These are phyloP conservation scores for Holacanthella duospinosa DNA, from an alignment of 2,888 invertebrate genomes.

Conservation along the genomic window DNA sequence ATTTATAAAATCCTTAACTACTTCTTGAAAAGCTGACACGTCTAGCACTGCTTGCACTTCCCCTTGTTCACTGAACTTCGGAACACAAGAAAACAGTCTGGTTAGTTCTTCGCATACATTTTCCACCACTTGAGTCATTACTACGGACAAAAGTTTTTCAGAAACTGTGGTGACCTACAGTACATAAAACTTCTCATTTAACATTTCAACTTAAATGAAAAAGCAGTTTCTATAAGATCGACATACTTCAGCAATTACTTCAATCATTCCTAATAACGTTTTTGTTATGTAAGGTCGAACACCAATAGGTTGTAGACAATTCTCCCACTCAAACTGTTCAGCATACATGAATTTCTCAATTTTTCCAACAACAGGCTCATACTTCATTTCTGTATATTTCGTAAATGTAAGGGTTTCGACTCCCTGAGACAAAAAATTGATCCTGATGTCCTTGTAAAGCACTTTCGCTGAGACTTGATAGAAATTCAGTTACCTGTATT, in stretches of 20 bases:
- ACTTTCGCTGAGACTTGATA: background rate
- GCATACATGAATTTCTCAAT: conserved; percentile 94
- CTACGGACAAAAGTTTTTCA: conserved; percentile 55
- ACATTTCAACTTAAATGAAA: background rate
- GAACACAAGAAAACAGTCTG: conserved; percentile 68
- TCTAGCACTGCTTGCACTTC: conserved; percentile 71
- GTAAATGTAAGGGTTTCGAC: conserved; percentile 40
- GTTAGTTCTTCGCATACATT: conserved; percentile 86
- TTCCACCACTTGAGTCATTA: conserved; percentile 64
- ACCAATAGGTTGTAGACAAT: conserved; percentile 62
- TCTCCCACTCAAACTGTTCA: conserved; percentile 75
- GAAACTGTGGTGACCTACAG: conserved; percentile 64
- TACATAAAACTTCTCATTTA: background rate
- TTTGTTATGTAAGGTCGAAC: conserved; percentile 71
- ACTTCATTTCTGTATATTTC: conserved; percentile 64
- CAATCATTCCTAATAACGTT: conserved; percentile 45
- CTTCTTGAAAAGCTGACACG: conserved; percentile 56
- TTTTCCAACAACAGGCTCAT: conserved; percentile 87
- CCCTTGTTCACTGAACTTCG: conserved; percentile 56
- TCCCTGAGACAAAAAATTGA: conserved; percentile 18
- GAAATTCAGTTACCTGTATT: conserved; percentile 31
- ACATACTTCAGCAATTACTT: conserved; percentile 49
- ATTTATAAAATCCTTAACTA: conserved; percentile 55
- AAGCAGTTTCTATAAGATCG: no score
- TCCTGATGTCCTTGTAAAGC: background rate